These are phyloP conservation scores for Petrosia ficiformis DNA, from an alignment of 37 sponge, comb jelly and placozoan species.

Conservation along the genomic window DNA sequence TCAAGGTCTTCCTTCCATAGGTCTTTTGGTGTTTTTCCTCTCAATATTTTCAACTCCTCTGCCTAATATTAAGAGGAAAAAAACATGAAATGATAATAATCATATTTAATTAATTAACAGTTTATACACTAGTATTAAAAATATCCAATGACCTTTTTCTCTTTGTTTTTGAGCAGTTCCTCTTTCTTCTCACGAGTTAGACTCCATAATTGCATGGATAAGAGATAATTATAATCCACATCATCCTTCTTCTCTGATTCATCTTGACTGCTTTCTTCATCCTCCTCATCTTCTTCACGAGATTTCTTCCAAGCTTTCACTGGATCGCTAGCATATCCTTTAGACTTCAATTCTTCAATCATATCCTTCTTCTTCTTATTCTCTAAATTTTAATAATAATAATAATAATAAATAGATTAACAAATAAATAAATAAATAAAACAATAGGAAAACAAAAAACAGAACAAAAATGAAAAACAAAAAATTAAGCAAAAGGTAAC, in stretches of 20 bases:
- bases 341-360: conserved; percentile 51
- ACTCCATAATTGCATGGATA: conserved; percentile 84
- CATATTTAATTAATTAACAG: not conserved
- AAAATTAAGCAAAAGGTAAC: too few species aligned
- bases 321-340: conserved; percentile 85
- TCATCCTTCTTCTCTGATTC: conserved; percentile 6
- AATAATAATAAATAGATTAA: too few species aligned
- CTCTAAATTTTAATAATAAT: conserved; percentile 36
- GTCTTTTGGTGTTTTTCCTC: conserved; percentile 62
- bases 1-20: conserved; percentile 88
- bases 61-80: conserved; percentile 19
- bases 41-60: conserved; percentile 56
- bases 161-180: conserved; percentile 78
- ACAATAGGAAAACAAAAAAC: not conserved
- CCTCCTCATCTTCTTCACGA: conserved; percentile 25
- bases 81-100: not conserved
- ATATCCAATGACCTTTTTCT: conserved; percentile 80
- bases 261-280: conserved; percentile 18
- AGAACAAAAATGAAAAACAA: not conserved
- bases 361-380: conserved; percentile 77
- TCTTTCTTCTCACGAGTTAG: conserved; percentile 89
- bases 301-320: conserved; percentile 86
- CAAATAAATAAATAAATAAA: too few species aligned
- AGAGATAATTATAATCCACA: conserved; percentile 86
- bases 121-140: not conserved